Percentiles rank a stretch among this genome's conserved stretches.
phyloP scores from a whole-genome alignment of 2,113 vertebrate genomes.

The Dasyprocta punctata region DNA sequence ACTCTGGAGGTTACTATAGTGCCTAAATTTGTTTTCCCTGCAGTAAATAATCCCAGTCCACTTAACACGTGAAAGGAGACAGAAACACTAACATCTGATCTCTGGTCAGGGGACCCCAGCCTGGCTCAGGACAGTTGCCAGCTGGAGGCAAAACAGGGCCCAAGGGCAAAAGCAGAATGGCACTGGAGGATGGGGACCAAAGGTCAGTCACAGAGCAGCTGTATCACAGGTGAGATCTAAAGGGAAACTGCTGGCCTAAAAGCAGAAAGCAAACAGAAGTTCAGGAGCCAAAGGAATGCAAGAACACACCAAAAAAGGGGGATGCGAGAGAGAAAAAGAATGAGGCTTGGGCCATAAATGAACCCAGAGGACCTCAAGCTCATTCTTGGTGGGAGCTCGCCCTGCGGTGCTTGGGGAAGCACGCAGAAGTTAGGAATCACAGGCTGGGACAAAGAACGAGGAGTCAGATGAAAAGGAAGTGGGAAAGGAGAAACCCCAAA shows the following conservation, averaged over 20 bases:
- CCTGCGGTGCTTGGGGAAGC: neutral
- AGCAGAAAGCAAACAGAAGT: constrained; percentile 66
- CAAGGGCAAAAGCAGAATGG: constrained; percentile 57
- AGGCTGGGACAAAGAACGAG: neutral
- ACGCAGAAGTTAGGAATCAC: neutral
- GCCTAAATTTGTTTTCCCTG: neutral
- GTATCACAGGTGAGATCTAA: constrained; percentile 62
- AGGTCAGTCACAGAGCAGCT: constrained; percentile 55
- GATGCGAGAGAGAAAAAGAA: constrained; percentile 2
- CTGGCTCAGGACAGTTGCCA: constrained; percentile 46
- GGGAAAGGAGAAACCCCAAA: neutral
- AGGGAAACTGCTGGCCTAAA: constrained; percentile 54
- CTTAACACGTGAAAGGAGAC: constrained; percentile 49
- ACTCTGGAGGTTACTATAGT: constrained; percentile 25
- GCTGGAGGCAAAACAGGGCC: constrained; percentile 53
- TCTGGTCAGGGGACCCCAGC: constrained; percentile 58
- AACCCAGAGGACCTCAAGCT: neutral
- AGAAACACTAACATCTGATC: constrained; percentile 47
- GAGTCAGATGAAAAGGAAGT: too few relatives aligned
- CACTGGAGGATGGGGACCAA: constrained; percentile 57
- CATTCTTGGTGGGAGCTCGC: neutral
- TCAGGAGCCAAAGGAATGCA: constrained; percentile 54
- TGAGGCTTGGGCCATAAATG: neutral
- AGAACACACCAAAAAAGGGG: neutral
- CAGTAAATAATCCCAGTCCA: neutral